A percentile compares a stretch with the other conserved stretches of the same genome.
Conservation (phyloP, 2,888 invertebrate species). For the Hirtodrosophila duncani region DNA sequence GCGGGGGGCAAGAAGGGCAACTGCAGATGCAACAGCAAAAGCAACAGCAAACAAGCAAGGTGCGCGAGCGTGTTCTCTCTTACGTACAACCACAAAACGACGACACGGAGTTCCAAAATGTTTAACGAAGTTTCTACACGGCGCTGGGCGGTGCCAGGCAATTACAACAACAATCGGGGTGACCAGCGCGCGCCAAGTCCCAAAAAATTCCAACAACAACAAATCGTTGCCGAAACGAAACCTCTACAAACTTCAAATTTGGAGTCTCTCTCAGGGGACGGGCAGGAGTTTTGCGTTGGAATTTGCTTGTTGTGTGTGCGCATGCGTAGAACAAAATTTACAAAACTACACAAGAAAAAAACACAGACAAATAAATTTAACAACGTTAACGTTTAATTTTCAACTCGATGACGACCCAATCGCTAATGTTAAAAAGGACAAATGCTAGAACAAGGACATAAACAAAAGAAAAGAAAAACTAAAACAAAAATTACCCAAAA, state of each 20-base stretch:
- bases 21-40: slow-evolving; percentile 58
- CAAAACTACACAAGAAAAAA: slow-evolving; percentile 33
- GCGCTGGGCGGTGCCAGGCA: slow-evolving; percentile 32
- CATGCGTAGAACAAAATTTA: slow-evolving; percentile 26
- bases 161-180: slow-evolving; percentile 37
- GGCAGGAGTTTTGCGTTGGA: slow-evolving; percentile 50
- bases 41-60: slow-evolving; percentile 47
- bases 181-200: slow-evolving; percentile 29
- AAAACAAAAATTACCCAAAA: no score
- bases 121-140: slow-evolving; percentile 60
- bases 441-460: no score
- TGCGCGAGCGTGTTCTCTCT: slow-evolving; percentile 63
- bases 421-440: slow-evolving; percentile 48
- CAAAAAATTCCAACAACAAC: slow-evolving; percentile 20
- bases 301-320: slow-evolving; percentile 61
- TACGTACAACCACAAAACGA: slow-evolving; percentile 54
- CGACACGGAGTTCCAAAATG: slow-evolving; percentile 65
- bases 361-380: slow-evolving; percentile 40
- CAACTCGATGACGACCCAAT: slow-evolving; percentile 53
- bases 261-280: slow-evolving; percentile 23
- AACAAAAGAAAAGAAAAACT: no score
- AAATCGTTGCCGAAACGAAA: slow-evolving; percentile 21
- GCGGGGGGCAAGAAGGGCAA: no score
- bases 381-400: slow-evolving; percentile 64
- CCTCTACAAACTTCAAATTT: slow-evolving; percentile 15